A percentile compares a stretch with the other conserved stretches of the same genome.
Evolutionary conservation across 2,797 vertebrate genomes (phyloP).

Genomic region (Rhadinocentrus ornatus): DNA sequence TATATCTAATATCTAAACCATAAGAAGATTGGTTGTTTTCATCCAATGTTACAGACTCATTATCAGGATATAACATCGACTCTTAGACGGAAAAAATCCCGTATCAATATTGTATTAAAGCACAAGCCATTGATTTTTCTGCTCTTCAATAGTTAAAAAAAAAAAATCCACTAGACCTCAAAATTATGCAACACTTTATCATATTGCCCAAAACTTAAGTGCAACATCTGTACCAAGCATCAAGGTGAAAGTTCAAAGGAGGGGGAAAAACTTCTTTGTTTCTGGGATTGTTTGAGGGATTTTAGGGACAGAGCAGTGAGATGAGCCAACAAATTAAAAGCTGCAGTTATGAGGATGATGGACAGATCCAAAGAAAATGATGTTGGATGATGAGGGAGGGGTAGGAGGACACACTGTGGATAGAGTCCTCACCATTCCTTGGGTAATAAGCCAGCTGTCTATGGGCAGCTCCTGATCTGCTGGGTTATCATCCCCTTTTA

Average conservation of each 20-base stretch:
- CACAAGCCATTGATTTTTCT: too few species aligned
- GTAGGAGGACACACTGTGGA: conserved; percentile 78
- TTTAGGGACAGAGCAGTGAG: conserved; percentile 36
- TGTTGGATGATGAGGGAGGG: conserved; percentile 42
- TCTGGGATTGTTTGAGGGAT: conserved; percentile 34
- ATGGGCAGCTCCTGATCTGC: conserved; percentile 96
- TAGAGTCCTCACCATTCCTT: conserved; percentile 99
- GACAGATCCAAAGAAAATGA: conserved; percentile 43
- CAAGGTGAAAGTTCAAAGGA: conserved; percentile 15
- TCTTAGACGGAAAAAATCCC: too few species aligned
- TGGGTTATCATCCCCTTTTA: conserved; percentile 89
- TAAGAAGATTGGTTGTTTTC: not conserved
- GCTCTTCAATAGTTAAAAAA: not conserved
- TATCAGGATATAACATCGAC: too few species aligned
- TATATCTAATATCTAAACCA: not conserved
- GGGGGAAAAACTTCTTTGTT: conserved; percentile 2
- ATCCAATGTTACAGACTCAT: not conserved
- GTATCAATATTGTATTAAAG: too few species aligned
- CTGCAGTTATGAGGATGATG: conserved; percentile 49
- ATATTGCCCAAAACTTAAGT: conserved; percentile 58
- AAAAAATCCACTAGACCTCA: not conserved
- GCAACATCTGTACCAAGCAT: conserved; percentile 20
- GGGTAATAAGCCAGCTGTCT: conserved; percentile 99
- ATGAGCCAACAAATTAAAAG: conserved; percentile 46
- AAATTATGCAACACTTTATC: not conserved